phyloP scores from a whole-genome alignment of 2,888 invertebrate species.

The Caenorhabditis sp. region DNA sequence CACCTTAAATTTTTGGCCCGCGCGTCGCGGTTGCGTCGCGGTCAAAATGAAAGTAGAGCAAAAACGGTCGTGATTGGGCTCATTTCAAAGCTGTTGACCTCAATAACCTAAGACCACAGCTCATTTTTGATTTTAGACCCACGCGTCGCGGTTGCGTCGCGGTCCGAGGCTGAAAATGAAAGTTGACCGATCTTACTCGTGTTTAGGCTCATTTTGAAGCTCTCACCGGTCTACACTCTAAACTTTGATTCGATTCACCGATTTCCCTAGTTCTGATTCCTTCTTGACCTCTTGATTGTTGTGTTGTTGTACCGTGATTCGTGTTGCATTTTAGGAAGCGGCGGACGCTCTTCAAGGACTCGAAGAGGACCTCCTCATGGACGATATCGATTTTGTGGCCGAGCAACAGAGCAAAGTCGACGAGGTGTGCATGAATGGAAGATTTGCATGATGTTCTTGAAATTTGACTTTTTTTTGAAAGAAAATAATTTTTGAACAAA shows the following conservation, averaged over 20 bases:
- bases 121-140: neutral
- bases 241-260: neutral
- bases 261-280: neutral
- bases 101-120: too few species aligned
- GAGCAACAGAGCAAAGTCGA: constrained; percentile 47
- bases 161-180: neutral
- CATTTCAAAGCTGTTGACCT: neutral
- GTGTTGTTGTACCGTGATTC: constrained; percentile 11
- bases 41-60: neutral
- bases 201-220: neutral
- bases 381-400: constrained; percentile 53
- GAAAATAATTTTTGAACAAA: neutral
- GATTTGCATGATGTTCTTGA: neutral
- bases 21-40: too few species aligned
- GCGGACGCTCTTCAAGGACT: constrained; percentile 45
- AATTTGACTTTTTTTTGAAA: neutral
- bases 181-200: neutral
- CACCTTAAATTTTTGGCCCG: neutral
- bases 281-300: neutral
- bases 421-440: constrained; percentile 46
- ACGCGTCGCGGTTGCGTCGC: neutral
- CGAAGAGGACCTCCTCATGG: constrained; percentile 60
- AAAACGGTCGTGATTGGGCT: neutral
- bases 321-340: constrained; percentile 50
- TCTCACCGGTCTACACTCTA: neutral